A percentile compares a stretch with the other conserved stretches of the same genome.
These are phyloP conservation scores for Latheticus oryzae DNA, from an alignment of 2,888 invertebrate genomes.

Conservation along the genomic window DNA sequence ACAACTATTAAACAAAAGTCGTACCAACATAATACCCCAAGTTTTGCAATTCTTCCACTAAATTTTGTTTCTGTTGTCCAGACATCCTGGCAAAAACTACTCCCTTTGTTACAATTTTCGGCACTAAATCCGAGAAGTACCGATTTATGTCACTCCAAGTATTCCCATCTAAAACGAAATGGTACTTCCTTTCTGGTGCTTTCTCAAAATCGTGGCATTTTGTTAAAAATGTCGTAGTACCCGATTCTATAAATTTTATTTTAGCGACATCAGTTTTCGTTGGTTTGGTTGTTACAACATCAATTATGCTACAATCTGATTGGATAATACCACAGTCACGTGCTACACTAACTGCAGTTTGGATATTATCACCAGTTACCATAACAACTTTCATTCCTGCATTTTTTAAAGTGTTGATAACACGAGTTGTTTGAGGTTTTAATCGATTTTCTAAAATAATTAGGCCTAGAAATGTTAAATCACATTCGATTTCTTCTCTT, in stretches of 20 bases:
- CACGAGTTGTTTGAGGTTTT: conserved; percentile 85
- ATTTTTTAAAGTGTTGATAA: conserved; percentile 80
- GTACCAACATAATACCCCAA: conserved; percentile 88
- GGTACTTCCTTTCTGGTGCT: conserved; percentile 44
- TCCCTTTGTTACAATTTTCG: conserved; percentile 78
- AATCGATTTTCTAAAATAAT: conserved; percentile 95
- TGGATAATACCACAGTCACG: conserved; percentile 84
- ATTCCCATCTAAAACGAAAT: conserved; percentile 68
- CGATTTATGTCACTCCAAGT: conserved; percentile 79
- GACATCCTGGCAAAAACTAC: conserved; percentile 95
- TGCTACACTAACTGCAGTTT: conserved; percentile 93
- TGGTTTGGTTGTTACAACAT: conserved; percentile 51
- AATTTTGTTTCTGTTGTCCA: conserved; percentile 93
- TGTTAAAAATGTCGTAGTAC: not conserved
- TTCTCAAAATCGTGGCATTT: conserved; percentile 37
- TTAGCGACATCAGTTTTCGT: conserved; percentile 46
- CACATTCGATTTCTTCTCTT: conserved; percentile 83
- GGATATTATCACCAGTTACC: conserved; percentile 95
- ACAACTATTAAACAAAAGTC: conserved; percentile 60
- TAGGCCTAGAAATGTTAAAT: conserved; percentile 85
- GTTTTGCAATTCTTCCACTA: conserved; percentile 87
- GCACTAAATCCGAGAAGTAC: conserved; percentile 76
- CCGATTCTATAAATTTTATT: conserved; percentile 44
- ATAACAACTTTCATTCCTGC: conserved; percentile 93
- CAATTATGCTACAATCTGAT: conserved; percentile 49